Percentiles rank a stretch among this genome's conserved stretches.
phyloP scores from a whole-genome alignment of 2,888 invertebrate genomes.

The Callosobruchus maculatus region DNA sequence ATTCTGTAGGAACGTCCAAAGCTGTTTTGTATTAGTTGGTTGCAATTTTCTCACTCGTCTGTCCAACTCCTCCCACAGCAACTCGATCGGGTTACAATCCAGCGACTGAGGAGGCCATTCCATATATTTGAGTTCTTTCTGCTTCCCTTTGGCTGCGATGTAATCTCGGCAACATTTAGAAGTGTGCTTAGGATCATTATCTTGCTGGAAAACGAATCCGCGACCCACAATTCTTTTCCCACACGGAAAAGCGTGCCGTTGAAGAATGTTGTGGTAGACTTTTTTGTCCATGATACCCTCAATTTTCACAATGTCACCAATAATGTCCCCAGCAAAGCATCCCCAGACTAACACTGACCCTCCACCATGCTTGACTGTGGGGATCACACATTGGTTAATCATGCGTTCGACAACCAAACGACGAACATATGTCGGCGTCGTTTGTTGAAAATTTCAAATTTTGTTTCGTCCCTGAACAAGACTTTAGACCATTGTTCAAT shows the following conservation, averaged over 20 bases:
- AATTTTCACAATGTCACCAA: background rate
- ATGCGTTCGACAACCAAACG: background rate
- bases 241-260: background rate
- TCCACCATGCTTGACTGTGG: background rate
- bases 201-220: background rate
- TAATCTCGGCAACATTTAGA: background rate
- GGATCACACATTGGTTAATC: background rate
- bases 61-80: background rate
- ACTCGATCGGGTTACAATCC: background rate
- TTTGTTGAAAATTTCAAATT: background rate
- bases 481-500: background rate
- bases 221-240: background rate
- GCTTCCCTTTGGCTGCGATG: background rate
- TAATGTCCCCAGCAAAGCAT: background rate
- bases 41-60: background rate
- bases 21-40: no score
- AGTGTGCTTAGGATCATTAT: background rate
- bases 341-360: background rate
- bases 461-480: background rate
- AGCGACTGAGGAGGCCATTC: background rate
- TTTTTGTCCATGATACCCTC: background rate
- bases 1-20: no score
- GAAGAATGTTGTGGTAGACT: background rate
- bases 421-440: background rate
- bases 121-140: background rate